Percentiles rank a stretch among this genome's conserved stretches.
phyloP scores from a whole-genome alignment of 2,113 vertebrate species.

The Phrynocephalus versicolor region DNA sequence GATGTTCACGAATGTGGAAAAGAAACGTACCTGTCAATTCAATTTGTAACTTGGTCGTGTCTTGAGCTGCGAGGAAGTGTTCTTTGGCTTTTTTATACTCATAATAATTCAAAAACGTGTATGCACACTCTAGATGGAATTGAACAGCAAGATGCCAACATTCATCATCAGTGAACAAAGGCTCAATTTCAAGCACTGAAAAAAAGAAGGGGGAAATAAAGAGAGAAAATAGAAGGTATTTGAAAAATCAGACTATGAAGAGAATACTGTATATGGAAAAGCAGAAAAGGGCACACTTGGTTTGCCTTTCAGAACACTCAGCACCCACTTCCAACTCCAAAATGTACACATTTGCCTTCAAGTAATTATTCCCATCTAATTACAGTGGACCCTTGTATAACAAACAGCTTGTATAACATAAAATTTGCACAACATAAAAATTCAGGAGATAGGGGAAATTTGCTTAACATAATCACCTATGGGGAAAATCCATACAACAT shows the following conservation, averaged over 20 bases:
- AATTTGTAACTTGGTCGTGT: conserved; percentile 81
- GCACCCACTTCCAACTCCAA: background rate
- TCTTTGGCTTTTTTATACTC: conserved; percentile 90
- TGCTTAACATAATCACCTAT: no score
- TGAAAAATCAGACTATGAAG: background rate
- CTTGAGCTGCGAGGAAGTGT: conserved; percentile 79
- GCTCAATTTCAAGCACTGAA: conserved; percentile 79
- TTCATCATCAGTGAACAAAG: conserved; percentile 68
- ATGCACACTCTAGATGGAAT: conserved; percentile 91
- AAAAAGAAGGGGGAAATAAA: conserved; percentile 49
- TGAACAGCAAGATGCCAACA: conserved; percentile 82
- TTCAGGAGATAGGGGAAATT: no score
- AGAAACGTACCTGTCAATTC: conserved; percentile 83
- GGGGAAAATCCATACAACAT: no score
- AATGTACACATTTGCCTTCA: background rate
- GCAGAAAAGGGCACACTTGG: background rate
- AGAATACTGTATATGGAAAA: background rate
- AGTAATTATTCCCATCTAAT: no score
- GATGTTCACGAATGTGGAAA: background rate
- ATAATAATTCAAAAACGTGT: conserved; percentile 86
- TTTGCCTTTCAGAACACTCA: background rate
- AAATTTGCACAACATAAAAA: no score
- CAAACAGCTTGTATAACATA: no score
- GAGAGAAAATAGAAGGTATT: conserved; percentile 24
- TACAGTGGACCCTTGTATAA: no score